A percentile compares a stretch with the other conserved stretches of the same genome.
These are phyloP conservation scores for Venusia cambrica DNA, from an alignment of 2,888 invertebrate species.

Conservation along the genomic window DNA sequence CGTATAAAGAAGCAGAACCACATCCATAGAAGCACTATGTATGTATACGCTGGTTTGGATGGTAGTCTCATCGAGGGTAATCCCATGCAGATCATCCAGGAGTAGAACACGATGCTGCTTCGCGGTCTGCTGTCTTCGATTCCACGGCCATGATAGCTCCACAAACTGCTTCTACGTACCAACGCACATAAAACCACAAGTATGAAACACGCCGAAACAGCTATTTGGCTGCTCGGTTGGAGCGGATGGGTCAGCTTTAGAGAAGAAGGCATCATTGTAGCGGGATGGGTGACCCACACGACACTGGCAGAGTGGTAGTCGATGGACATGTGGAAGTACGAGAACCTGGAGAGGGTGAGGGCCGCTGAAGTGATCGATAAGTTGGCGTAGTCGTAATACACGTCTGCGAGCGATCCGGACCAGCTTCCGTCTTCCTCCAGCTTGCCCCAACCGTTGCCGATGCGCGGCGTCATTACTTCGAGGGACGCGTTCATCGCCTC, in stretches of 20 bases:
- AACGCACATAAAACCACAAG: conserved; percentile 43
- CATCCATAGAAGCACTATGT: conserved; percentile 53
- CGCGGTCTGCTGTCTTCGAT: conserved; percentile 27
- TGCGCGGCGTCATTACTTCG: conserved; percentile 46
- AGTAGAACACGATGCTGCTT: conserved; percentile 45
- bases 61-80: conserved; percentile 48
- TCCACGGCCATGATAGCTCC: conserved; percentile 21
- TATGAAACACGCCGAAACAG: conserved; percentile 44
- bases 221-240: conserved; percentile 39
- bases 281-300: conserved; percentile 57
- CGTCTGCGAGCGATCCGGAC: conserved; percentile 61
- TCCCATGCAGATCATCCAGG: conserved; percentile 64
- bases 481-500: conserved; percentile 53
- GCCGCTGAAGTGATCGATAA: conserved; percentile 64
- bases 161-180: conserved; percentile 39
- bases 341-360: conserved; percentile 48
- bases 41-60: conserved; percentile 41
- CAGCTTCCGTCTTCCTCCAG: conserved; percentile 50
- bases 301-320: conserved; percentile 42
- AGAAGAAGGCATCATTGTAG: conserved; percentile 45
- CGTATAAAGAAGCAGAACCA: conserved; percentile 62
- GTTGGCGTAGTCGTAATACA: conserved; percentile 56
- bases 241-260: conserved; percentile 60
- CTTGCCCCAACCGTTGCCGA: conserved; percentile 58
- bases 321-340: conserved; percentile 53